Evolutionary conservation across 2,797 vertebrate genomes (phyloP), one percentile per base, ranked within the genome.

Genomic region (Falco concolor): DNA sequence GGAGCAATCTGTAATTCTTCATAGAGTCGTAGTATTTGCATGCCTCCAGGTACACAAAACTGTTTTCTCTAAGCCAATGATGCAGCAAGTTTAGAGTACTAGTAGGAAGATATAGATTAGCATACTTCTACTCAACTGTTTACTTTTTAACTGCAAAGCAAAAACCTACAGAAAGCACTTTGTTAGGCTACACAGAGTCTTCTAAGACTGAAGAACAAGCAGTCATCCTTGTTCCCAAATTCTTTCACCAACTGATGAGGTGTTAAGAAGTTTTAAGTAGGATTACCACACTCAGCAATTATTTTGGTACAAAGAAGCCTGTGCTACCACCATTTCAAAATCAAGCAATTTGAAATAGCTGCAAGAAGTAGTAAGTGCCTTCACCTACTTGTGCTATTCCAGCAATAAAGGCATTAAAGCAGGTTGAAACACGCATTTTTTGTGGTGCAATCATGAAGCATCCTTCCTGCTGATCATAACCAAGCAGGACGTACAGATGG

Each of bases 401-500:
- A 57, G 99, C 99, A 50, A 99, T 99, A 95, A 99, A 99, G 45
- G 98, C 99, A 40, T 99, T 99, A 94, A 99, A 99, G 97, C 99
- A 99, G 44, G 99, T 99, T 0, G 99, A 99, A 60, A 98, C 98
- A 56, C 99, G 98, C 99, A 99, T 99, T 98, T 99, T 99, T 96
- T 99, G 99, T 32, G 99, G 99, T 1, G 99, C 99, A 50, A 99
- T 99, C 99, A 99, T 99, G 98, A 99, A 99, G 97, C 99, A 99
- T 52, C 99, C 99, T 94, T 99, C 99, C 97, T 99, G 99, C 76
- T 99, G 99, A 96, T 99, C 99, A 1, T 99, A 99, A 73, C 99
- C 99, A 27, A 99, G 98, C 91, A 99, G 97, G 81, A 99, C 99
- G 0, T 99, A 99, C 38, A 99, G 98, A 90, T 99, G 99, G 32